phyloP scores from a whole-genome alignment of 2,113 vertebrate species.

The Scalopus aquaticus region DNA sequence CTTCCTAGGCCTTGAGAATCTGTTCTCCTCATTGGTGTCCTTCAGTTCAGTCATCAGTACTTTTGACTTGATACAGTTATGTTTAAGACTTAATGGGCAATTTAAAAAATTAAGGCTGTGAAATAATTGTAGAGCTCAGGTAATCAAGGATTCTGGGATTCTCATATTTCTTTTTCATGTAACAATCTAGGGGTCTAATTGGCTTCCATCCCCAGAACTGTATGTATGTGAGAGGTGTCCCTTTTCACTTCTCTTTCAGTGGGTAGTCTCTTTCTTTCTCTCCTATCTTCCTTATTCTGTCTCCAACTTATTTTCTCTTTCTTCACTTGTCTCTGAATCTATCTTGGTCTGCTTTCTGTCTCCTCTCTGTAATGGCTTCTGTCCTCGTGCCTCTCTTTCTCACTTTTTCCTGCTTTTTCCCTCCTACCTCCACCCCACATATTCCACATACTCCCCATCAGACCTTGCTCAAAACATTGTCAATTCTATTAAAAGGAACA shows the following conservation, averaged over 20 bases:
- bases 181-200: not conserved
- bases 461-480: not conserved
- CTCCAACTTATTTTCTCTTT: conserved; percentile 18
- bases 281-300: not conserved
- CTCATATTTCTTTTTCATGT: conserved; percentile 19
- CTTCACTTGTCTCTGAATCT: not conserved
- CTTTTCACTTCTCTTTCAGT: not conserved
- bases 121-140: not conserved
- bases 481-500: not conserved
- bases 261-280: not conserved
- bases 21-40: not conserved
- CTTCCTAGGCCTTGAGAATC: not conserved
- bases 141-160: not conserved
- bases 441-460: not conserved
- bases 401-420: not conserved
- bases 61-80: conserved; percentile 32
- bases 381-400: not conserved
- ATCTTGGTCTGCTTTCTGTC: not conserved
- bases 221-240: not conserved
- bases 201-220: not conserved
- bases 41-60: conserved; percentile 26
- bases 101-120: conserved; percentile 11
- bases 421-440: not conserved
- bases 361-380: not conserved
- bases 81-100: not conserved